These are phyloP conservation scores for Atta colombica DNA, from an alignment of 1,140 invertebrate species.

Conservation along the genomic window DNA sequence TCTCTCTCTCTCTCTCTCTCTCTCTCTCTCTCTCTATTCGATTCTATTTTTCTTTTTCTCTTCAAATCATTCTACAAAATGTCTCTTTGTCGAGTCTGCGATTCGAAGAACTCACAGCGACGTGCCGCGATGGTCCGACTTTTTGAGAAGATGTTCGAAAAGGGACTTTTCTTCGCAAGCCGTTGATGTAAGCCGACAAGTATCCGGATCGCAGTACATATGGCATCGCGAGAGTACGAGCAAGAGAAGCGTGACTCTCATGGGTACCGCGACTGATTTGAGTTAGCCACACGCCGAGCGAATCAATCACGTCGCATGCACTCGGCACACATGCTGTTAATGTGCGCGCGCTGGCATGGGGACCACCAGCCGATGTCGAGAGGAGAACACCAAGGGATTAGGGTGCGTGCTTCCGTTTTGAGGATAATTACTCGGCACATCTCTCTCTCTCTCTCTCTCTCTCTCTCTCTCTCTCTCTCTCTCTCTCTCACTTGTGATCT, in stretches of 20 bases:
- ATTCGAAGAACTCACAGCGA: conserved; percentile 27
- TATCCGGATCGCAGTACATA: conserved; percentile 14
- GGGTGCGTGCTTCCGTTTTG: conserved; percentile 79
- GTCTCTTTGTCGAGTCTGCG: conserved; percentile 32
- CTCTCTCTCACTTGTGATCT: conserved; percentile 31
- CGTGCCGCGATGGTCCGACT: conserved; percentile 31
- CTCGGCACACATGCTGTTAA: conserved; percentile 83
- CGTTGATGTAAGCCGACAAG: conserved; percentile 39
- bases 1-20: not conserved
- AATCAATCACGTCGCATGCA: conserved; percentile 84
- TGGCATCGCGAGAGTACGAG: not conserved
- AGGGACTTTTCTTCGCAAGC: conserved; percentile 15
- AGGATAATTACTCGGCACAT: conserved; percentile 76
- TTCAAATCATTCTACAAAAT: conserved; percentile 38
- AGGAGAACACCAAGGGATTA: conserved; percentile 74
- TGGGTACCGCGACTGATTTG: conserved; percentile 72
- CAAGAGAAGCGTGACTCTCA: conserved; percentile 14
- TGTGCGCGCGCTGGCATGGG: conserved; percentile 75
- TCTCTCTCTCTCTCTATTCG: too few relatives aligned
- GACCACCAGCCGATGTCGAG: conserved; percentile 75
- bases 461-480: not conserved
- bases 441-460: conserved; percentile 6
- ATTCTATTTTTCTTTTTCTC: not conserved
- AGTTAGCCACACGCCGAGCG: conserved; percentile 81
- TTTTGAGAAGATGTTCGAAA: conserved; percentile 37